A percentile compares a stretch with the other conserved stretches of the same genome.
Conservation (phyloP, 2,888 invertebrate species). For the Lypha dubia region DNA sequence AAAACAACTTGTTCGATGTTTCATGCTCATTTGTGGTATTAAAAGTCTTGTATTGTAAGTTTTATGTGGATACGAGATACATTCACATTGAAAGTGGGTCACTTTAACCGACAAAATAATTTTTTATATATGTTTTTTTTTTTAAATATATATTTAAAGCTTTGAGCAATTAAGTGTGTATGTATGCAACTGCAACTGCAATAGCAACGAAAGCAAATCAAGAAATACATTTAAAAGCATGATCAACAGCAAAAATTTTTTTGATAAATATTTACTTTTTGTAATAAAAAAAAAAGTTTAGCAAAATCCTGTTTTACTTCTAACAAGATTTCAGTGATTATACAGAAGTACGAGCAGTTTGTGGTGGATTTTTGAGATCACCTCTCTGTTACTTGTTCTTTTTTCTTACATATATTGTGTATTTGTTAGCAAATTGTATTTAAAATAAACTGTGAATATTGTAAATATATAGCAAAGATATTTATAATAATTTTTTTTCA, state of each 20-base stretch:
- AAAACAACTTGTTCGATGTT: slow-evolving; percentile 60
- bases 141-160: slow-evolving; percentile 35
- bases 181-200: slow-evolving; percentile 4
- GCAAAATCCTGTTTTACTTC: slow-evolving; percentile 67
- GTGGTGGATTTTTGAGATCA: slow-evolving; percentile 12
- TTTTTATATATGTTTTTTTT: slow-evolving; percentile 6
- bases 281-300: slow-evolving; percentile 5
- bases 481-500: neutral
- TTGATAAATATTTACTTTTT: slow-evolving; percentile 34
- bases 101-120: slow-evolving; percentile 69
- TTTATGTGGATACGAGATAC: slow-evolving; percentile 37
- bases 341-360: slow-evolving; percentile 13
- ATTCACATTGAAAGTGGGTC: slow-evolving; percentile 72
- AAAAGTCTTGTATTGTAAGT: slow-evolving; percentile 18
- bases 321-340: slow-evolving; percentile 69
- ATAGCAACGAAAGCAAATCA: slow-evolving; percentile 17
- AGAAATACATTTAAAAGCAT: slow-evolving; percentile 28
- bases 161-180: neutral
- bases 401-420: neutral
- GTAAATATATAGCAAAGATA: slow-evolving; percentile 11
- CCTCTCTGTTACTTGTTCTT: neutral
- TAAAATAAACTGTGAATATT: slow-evolving; percentile 27
- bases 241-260: slow-evolving; percentile 26
- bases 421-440: slow-evolving; percentile 25
- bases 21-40: slow-evolving; percentile 30